Percentiles rank a stretch among this genome's conserved stretches.
Evolutionary conservation across 2,797 vertebrate species (phyloP).

Genomic region (Spinus pinus): DNA sequence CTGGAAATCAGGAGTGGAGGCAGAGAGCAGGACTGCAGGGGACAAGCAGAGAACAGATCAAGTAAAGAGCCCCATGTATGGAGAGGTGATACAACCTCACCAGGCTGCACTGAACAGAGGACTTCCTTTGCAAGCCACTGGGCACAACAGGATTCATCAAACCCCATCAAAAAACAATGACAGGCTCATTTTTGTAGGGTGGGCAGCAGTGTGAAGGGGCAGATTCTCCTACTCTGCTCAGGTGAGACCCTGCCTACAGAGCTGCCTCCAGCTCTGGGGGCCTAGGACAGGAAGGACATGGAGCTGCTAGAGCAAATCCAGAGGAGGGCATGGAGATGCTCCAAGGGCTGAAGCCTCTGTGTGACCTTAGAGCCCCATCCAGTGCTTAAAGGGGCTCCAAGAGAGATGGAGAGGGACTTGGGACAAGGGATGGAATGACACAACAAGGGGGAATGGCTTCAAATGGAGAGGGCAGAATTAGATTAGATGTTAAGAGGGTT

Average conservation of each 20-base stretch:
- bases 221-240: not conserved
- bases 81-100: not conserved
- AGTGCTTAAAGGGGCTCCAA: not conserved
- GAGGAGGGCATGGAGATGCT: not conserved
- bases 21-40: not conserved
- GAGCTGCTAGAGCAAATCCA: not conserved
- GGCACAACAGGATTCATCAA: not conserved
- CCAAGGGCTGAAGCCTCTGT: not conserved
- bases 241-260: not conserved
- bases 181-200: not conserved
- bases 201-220: not conserved
- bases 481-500: not conserved
- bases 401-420: not conserved
- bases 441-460: not conserved
- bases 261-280: not conserved
- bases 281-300: not conserved
- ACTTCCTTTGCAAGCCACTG: not conserved
- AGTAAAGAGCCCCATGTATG: not conserved
- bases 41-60: not conserved
- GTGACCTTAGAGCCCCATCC: not conserved
- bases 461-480: not conserved
- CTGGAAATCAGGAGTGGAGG: not conserved
- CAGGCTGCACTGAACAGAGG: not conserved
- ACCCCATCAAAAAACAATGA: not conserved
- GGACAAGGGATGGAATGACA: not conserved